These are phyloP conservation scores for Ptychobarbus kaznakovi DNA, from an alignment of 2,797 vertebrate genomes.

Conservation along the genomic window DNA sequence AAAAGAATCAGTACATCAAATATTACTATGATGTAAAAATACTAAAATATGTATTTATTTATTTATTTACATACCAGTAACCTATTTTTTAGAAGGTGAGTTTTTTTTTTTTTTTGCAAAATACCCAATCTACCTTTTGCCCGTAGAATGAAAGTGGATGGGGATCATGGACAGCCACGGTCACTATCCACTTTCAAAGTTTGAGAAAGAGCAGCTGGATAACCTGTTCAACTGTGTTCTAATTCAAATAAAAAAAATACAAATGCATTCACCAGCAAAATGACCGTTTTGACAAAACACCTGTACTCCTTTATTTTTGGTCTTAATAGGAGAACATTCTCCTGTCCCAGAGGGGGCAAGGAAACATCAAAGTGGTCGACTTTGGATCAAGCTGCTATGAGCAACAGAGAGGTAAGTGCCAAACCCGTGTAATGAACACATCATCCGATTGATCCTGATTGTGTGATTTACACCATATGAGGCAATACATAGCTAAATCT, in stretches of 20 bases:
- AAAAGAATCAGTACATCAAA: neutral
- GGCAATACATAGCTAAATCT: neutral
- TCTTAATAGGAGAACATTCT: conserved; percentile 90
- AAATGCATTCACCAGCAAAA: neutral
- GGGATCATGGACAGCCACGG: neutral
- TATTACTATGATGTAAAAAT: neutral
- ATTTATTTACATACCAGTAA: neutral
- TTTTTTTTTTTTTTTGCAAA: neutral
- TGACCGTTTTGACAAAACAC: neutral
- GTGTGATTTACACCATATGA: neutral
- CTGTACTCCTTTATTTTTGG: conserved; percentile 16
- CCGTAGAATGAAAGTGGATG: neutral
- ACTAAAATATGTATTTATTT: neutral
- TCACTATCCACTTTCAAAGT: neutral
- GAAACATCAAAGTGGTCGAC: conserved; percentile 95
- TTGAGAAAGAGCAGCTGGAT: neutral
- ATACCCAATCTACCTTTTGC: neutral
- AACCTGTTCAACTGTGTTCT: neutral
- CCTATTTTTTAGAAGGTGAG: neutral
- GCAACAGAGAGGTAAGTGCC: conserved; percentile 87
- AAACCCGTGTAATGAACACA: neutral
- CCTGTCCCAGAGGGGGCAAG: conserved; percentile 86
- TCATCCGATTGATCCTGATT: neutral
- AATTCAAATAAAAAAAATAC: neutral
- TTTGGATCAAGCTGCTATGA: conserved; percentile 97